Conservation (phyloP, 2,888 invertebrate genomes). For the Branchipolynoe longqiensis region DNA sequence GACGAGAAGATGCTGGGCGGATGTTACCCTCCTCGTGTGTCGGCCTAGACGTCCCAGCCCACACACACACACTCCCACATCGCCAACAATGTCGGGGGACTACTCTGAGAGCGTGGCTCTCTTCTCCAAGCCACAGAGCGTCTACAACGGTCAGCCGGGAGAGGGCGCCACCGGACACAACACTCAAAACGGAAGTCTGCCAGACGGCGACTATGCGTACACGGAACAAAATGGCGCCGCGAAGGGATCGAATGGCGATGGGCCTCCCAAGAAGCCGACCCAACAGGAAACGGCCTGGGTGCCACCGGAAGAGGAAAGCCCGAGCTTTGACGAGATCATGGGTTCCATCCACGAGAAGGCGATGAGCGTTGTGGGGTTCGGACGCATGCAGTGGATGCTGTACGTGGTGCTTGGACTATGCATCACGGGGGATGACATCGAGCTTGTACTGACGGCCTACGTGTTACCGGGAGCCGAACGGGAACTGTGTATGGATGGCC, state of each 20-base stretch:
- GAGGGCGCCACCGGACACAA: not conserved
- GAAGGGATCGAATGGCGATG: not conserved
- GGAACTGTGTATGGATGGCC: slow-evolving; percentile 64
- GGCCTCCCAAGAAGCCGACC: not conserved
- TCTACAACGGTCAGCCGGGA: slow-evolving; percentile 20
- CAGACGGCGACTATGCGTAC: not conserved
- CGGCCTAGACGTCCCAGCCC: too few relatives aligned
- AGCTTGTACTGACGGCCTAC: slow-evolving; percentile 63
- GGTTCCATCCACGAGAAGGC: slow-evolving; percentile 57
- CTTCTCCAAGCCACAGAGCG: slow-evolving; percentile 52
- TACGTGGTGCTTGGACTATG: slow-evolving; percentile 61
- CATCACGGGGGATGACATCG: slow-evolving; percentile 64
- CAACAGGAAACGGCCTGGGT: not conserved
- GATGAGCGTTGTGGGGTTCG: slow-evolving; percentile 62
- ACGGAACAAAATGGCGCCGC: not conserved
- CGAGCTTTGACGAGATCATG: slow-evolving; percentile 52
- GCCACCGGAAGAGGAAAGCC: slow-evolving; percentile 22
- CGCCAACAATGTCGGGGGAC: slow-evolving; percentile 48
- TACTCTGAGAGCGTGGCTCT: slow-evolving; percentile 52
- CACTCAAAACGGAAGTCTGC: not conserved
- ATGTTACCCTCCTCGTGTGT: too few relatives aligned
- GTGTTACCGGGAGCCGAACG: slow-evolving; percentile 63
- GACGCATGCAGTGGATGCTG: slow-evolving; percentile 64
- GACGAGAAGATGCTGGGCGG: too few relatives aligned
- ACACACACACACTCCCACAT: too few relatives aligned